Percentiles rank a stretch among this genome's conserved stretches.
Conservation (phyloP, 2,797 vertebrate species). For the Siniperca obscura region DNA sequence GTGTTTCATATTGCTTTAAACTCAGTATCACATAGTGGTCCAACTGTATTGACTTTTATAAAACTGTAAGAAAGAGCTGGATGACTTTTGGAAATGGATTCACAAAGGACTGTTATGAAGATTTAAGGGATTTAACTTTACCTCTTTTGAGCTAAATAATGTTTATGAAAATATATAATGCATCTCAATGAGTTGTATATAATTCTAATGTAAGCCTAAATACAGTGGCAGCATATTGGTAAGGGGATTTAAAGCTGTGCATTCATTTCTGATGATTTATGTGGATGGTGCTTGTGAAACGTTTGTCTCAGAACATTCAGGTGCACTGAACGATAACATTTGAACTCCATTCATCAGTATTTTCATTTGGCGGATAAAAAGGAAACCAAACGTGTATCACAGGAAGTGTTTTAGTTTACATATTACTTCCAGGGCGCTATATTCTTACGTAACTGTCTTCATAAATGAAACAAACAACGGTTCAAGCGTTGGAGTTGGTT, state of each 20-base stretch:
- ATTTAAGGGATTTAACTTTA: constrained; percentile 45
- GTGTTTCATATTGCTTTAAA: constrained; percentile 41
- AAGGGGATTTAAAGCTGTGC: constrained; percentile 5
- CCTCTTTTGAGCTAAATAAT: constrained; percentile 23
- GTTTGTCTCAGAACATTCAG: constrained; percentile 13
- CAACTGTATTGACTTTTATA: constrained; percentile 40
- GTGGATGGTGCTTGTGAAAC: not conserved
- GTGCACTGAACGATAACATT: not conserved
- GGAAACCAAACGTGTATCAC: not conserved
- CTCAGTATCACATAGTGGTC: constrained; percentile 16
- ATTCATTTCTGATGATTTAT: constrained; percentile 30
- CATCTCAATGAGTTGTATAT: constrained; percentile 27
- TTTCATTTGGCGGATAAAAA: constrained; percentile 20
- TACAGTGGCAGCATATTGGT: constrained; percentile 25
- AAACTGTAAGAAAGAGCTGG: constrained; percentile 23
- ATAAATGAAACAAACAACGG: not conserved
- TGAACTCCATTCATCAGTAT: not conserved
- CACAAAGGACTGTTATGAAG: constrained; percentile 26
- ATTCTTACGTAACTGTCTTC: constrained; percentile 6
- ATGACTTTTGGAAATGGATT: constrained; percentile 23
- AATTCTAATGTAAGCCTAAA: constrained; percentile 20
- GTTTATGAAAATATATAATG: constrained; percentile 6
- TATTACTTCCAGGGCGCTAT: not conserved
- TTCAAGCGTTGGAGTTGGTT: not conserved
- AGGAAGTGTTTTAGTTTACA: constrained; percentile 17